Percentiles rank a stretch among this genome's conserved stretches.
phyloP scores from a whole-genome alignment of 2,797 vertebrate genomes.

The Capromys pilorides region DNA sequence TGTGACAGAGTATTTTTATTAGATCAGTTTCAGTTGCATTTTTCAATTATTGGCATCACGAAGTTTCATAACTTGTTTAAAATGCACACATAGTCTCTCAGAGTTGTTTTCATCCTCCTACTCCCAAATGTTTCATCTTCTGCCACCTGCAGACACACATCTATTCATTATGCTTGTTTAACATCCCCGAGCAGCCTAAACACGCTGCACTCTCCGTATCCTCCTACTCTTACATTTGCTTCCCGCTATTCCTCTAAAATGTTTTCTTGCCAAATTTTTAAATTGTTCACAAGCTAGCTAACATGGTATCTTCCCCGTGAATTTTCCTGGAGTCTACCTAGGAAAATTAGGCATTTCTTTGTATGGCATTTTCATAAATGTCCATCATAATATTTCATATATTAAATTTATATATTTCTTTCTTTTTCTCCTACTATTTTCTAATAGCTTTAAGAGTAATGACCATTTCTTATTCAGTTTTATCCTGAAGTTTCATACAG shows the following conservation, averaged over 20 bases:
- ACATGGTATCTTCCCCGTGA: background rate
- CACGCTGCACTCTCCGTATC: background rate
- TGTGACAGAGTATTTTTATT: background rate
- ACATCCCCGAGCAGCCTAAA: background rate
- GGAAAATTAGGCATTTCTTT: background rate
- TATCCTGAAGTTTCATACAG: background rate
- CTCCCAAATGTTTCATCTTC: background rate
- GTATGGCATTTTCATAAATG: background rate
- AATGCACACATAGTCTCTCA: background rate
- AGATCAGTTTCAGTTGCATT: background rate
- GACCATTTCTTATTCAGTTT: background rate
- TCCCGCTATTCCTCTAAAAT: background rate
- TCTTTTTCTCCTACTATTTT: background rate
- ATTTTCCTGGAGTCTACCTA: background rate
- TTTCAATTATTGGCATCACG: background rate
- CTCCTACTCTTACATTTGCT: background rate
- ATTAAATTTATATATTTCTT: background rate
- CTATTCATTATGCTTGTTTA: background rate
- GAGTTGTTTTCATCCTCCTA: background rate
- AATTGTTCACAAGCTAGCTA: background rate
- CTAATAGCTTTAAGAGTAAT: background rate
- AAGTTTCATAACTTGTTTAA: background rate
- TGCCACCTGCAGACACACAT: background rate
- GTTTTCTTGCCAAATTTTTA: background rate
- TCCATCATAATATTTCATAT: background rate